Evolutionary conservation across 2,797 vertebrate species (phyloP).

Genomic region (Eulemur coronatus): DNA sequence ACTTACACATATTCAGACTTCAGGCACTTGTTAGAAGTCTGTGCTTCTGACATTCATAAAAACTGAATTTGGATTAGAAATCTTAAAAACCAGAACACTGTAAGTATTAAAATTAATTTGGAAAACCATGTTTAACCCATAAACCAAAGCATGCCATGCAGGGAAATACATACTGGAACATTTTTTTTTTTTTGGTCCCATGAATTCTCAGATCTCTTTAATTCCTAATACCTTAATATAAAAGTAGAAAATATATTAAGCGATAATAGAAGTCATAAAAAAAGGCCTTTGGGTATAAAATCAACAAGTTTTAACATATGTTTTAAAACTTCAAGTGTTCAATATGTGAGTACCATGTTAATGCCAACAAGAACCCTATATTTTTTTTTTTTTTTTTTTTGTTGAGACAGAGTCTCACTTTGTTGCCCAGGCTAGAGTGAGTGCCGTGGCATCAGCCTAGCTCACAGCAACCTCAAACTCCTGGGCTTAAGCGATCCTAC

Average conservation of each 20-base stretch:
- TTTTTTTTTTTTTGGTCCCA: neutral
- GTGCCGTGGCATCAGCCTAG: too few species aligned
- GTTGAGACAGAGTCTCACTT: too few species aligned
- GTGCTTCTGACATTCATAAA: conserved; percentile 41
- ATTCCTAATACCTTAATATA: neutral
- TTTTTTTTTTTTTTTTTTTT: too few species aligned
- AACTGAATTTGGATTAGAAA: conserved; percentile 28
- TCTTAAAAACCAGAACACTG: neutral
- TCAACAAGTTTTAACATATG: neutral
- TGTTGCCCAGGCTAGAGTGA: too few species aligned
- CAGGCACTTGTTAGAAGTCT: neutral
- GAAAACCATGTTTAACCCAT: neutral
- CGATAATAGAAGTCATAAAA: neutral
- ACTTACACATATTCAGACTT: conserved; percentile 5
- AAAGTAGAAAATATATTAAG: neutral
- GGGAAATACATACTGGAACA: neutral
- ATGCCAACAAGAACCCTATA: neutral
- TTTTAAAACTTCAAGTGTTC: neutral
- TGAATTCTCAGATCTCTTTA: neutral
- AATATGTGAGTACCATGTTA: neutral
- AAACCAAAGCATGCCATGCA: neutral
- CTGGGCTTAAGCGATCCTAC: too few species aligned
- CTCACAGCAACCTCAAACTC: too few species aligned
- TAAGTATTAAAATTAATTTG: conserved; percentile 30
- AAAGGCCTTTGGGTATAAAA: neutral